These are phyloP conservation scores for Carollia perspicillata DNA, from an alignment of 2,113 vertebrate genomes.

Conservation along the genomic window DNA sequence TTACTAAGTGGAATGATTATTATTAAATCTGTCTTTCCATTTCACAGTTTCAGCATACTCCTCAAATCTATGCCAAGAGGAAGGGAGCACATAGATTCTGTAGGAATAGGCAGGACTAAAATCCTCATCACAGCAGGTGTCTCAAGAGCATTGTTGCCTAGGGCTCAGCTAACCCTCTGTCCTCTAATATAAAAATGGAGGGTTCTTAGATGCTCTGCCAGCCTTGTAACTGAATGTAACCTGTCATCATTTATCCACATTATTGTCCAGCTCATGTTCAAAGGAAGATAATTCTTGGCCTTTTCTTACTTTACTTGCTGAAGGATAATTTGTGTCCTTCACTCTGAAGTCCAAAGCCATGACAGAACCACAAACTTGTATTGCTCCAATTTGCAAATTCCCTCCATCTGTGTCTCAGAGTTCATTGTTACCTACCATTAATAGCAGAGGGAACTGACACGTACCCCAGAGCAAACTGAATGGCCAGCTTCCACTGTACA, in stretches of 20 bases:
- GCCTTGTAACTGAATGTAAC: not conserved
- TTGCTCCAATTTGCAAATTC: not conserved
- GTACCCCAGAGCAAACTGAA: not conserved
- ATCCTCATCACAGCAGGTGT: not conserved
- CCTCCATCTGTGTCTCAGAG: not conserved
- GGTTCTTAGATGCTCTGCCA: conserved; percentile 30
- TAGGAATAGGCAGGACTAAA: not conserved
- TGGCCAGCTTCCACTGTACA: not conserved
- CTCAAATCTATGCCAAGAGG: conserved; percentile 49
- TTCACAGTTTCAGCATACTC: conserved; percentile 58
- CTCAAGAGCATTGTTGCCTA: not conserved
- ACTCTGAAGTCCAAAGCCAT: not conserved
- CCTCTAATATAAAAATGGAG: conserved; percentile 4
- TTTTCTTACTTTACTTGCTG: not conserved
- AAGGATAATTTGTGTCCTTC: not conserved
- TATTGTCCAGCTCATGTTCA: not conserved
- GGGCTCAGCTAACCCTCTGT: conserved; percentile 22
- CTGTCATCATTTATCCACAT: not conserved
- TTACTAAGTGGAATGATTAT: conserved; percentile 69
- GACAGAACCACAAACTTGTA: not conserved
- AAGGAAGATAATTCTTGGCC: conserved; percentile 3
- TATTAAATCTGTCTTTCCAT: conserved; percentile 70
- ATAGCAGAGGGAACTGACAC: not conserved
- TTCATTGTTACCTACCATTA: not conserved
- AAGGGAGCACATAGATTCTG: conserved; percentile 2